A percentile compares a stretch with the other conserved stretches of the same genome.
These are phyloP conservation scores for Chloroclystis v-ata DNA, from an alignment of 2,888 invertebrate genomes.

Conservation along the genomic window DNA sequence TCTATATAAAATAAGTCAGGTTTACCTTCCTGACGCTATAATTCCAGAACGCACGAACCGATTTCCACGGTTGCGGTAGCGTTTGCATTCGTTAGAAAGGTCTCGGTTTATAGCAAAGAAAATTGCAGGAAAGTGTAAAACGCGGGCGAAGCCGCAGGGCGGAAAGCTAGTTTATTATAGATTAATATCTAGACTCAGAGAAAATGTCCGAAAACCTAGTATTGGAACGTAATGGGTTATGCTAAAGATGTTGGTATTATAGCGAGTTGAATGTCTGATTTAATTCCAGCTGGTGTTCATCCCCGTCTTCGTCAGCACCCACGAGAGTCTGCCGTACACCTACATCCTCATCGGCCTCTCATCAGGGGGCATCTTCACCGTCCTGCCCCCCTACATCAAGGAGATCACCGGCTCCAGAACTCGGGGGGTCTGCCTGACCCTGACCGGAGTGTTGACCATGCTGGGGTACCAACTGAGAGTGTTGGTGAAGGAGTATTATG, in stretches of 20 bases:
- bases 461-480: conserved; percentile 35
- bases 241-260: neutral
- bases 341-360: conserved; percentile 53
- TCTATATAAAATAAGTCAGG: too few relatives aligned
- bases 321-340: conserved; percentile 25
- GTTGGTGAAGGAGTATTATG: conserved; percentile 8
- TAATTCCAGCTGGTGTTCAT: conserved; percentile 17
- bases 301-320: conserved; percentile 11
- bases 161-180: too few relatives aligned
- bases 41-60: too few relatives aligned
- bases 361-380: conserved; percentile 51
- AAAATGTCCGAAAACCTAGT: too few relatives aligned
- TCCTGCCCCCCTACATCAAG: conserved; percentile 52
- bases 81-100: too few relatives aligned
- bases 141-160: too few relatives aligned
- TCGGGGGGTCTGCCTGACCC: conserved; percentile 40
- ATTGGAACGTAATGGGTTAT: too few relatives aligned
- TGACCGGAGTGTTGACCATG: conserved; percentile 49
- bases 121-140: too few relatives aligned
- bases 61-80: too few relatives aligned
- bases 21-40: too few relatives aligned
- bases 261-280: neutral
- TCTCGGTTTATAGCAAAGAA: too few relatives aligned
- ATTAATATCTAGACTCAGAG: too few relatives aligned
- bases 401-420: conserved; percentile 42